Evolutionary conservation across 1,140 invertebrate genomes (phyloP), one percentile per base, ranked within the genome.

Genomic region (Choristoneura fumiferana): DNA sequence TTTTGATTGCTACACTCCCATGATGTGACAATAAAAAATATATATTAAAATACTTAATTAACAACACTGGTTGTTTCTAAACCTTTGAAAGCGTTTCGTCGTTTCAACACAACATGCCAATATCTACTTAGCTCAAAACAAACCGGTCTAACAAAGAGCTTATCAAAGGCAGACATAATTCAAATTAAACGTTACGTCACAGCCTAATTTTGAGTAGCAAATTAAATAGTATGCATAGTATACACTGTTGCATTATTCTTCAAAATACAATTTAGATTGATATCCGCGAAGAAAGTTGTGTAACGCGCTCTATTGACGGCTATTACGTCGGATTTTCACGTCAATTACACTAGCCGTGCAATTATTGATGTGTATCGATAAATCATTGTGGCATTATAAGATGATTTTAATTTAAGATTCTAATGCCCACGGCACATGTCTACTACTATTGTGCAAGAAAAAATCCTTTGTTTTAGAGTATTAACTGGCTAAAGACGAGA

Each of bases 361-460:
- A 49, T 49, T 49, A 49, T 49, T 49, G 43, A 49, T 49, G 43
- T 49, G 43, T 49, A 49, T 49, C 43, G 43, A 49, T 49, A 49
- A 33, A 29, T 49, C 43, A 49, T 49, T 49, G 43, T 12, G 22
- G 14, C 43, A 49, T 49, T 49, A 49, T 10, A n/a, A 15, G 43
- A 49, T 49, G 43, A 49, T 49, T 49, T 49, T 49, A 49, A 49
- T 49, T 49, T 49, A 12, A 49, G 17, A 49, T 49, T 49, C 0
- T 12, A 29, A 13, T 49, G 18, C 22, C 43, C 18, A n/a, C 43
- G 43, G 43, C 43, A 49, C 18, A 49, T n/a, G 18, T 49, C 43
- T 3, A 9, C 17, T 13, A 17, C 40, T 3, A 12, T 49, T 49
- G 10, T 49, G 18, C 22, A 12, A 15, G 8, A 14, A 49, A 29